phyloP scores from a whole-genome alignment of 2,113 vertebrate species.

The Pelusios castaneus region DNA sequence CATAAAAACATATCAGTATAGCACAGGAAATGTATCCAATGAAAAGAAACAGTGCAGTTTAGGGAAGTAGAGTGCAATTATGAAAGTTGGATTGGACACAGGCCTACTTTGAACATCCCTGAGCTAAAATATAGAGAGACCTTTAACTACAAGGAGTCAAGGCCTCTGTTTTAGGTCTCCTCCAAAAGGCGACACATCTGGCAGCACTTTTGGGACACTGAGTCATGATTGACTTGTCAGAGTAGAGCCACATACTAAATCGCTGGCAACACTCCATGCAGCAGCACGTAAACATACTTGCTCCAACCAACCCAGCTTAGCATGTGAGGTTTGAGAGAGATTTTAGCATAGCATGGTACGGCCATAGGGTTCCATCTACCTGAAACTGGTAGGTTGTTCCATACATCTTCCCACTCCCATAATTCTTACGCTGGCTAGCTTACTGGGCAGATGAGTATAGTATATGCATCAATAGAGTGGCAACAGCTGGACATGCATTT shows the following conservation, averaged over 20 bases:
- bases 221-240: neutral
- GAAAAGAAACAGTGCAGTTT: neutral
- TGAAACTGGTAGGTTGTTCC: neutral
- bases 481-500: rapidly evolving
- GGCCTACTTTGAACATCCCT: neutral
- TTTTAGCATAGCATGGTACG: neutral
- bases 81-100: neutral
- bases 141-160: neutral
- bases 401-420: rapidly evolving
- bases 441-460: neutral
- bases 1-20: neutral
- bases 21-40: neutral
- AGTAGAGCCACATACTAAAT: neutral
- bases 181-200: neutral
- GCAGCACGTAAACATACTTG: neutral
- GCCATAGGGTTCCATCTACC: neutral
- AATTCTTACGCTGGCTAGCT: neutral
- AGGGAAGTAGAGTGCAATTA: neutral
- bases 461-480: neutral
- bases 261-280: neutral
- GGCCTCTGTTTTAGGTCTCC: neutral
- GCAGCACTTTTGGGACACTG: neutral
- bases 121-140: neutral
- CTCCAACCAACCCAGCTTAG: neutral
- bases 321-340: neutral